Evolutionary conservation across 2,888 invertebrate species (phyloP), one percentile per base, ranked within the genome.

Genomic region (Calephelis perditalis): DNA sequence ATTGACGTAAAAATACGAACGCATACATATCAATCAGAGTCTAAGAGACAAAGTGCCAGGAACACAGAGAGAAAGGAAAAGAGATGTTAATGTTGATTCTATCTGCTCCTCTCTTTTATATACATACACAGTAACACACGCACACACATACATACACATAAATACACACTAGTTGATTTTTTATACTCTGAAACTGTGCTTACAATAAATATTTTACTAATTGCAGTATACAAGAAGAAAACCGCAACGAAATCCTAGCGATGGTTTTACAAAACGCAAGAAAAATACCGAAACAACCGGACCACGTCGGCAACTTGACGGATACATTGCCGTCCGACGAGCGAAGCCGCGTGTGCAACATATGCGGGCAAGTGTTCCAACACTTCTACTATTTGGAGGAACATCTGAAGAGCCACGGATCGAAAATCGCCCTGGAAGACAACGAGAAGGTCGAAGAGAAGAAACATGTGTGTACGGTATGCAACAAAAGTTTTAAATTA

Each of bases 221-320:
- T 59, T 58, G 7, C 76, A 89, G 88, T 2, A 89, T 89, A 7
- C 68, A 81, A 8, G 86, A 88, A 61, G 82, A 86, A 43, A 86
- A 88, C 57, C 78, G 87, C 5, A 82, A 72, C 70, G 84, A 85
- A 26, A 79, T 89, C 1, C 70, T 89, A 0, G 89, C 89, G 0
- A 89, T 89, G 89, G 88, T 87, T 0, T 71, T 88, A 0, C 89
- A 89, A 52, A 89, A 89, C 74, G 89, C 87, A 0, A 70, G 87
- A 0, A 82, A 83, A 59, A 80, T 89, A 15, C 87, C 87, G 0
- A 79, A 80, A 35, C 71, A 75, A 3, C 61, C 74, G 0, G 74
- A 76, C 64, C 65, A 70, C 0, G 57, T 70, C 0, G 62, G 68
- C 7, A 66, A 59, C 10, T 56, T 70, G 0, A 60, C 76, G 0